phyloP scores from a whole-genome alignment of 2,797 vertebrate genomes.

The Acropternis orthonyx region DNA sequence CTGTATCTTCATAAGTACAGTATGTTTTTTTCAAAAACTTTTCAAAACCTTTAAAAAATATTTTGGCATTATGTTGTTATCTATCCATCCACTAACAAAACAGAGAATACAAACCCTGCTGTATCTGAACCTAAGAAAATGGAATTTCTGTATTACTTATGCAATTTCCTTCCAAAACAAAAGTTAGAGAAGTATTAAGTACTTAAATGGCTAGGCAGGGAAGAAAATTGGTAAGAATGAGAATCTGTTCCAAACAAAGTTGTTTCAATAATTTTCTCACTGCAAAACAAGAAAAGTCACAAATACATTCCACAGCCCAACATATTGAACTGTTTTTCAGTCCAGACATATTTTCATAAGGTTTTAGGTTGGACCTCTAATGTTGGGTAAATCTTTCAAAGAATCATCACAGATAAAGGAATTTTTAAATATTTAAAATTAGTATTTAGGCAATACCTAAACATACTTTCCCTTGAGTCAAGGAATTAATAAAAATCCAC shows the following conservation, averaged over 20 bases:
- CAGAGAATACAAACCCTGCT: background rate
- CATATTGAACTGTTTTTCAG: background rate
- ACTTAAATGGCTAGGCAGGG: background rate
- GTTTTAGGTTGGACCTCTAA: background rate
- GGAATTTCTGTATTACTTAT: background rate
- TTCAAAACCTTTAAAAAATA: background rate
- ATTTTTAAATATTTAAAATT: background rate
- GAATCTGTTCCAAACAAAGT: background rate
- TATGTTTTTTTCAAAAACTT: background rate
- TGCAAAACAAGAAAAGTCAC: background rate
- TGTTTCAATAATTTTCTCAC: background rate
- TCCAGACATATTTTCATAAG: background rate
- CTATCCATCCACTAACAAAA: background rate
- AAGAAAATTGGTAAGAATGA: background rate
- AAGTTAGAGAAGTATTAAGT: background rate
- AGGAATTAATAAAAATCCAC: background rate
- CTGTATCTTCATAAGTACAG: fast-evolving
- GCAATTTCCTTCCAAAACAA: background rate
- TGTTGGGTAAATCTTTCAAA: background rate
- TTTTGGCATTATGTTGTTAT: background rate
- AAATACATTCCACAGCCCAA: background rate
- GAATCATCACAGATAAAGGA: background rate
- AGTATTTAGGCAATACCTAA: background rate
- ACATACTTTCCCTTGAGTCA: background rate
- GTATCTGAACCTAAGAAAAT: background rate